Evolutionary conservation across 2,888 invertebrate genomes (phyloP).

Genomic region (Acleris cristana): DNA sequence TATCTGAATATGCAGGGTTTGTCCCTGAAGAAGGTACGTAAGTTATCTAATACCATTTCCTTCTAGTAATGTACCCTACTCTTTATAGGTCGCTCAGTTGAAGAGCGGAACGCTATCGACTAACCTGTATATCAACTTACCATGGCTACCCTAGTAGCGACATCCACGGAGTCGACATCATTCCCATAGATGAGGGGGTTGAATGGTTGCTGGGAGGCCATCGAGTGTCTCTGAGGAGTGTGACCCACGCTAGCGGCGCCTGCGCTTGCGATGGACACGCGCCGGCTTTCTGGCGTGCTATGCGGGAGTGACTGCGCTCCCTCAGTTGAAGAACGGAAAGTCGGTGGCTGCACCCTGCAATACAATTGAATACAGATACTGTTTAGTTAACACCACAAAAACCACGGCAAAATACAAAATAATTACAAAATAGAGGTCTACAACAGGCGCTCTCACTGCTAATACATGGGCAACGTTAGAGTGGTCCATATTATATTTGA

Average conservation of each 20-base stretch:
- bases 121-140: slow-evolving; percentile 71
- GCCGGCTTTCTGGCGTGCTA: slow-evolving; percentile 73
- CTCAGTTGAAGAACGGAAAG: slow-evolving; percentile 56
- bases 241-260: slow-evolving; percentile 60
- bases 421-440: too few species aligned
- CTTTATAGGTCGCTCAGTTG: too few species aligned
- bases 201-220: slow-evolving; percentile 83
- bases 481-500: too few species aligned
- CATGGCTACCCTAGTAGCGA: slow-evolving; percentile 99
- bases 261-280: slow-evolving; percentile 65
- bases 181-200: slow-evolving; percentile 97
- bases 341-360: slow-evolving; percentile 65
- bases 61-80: too few species aligned
- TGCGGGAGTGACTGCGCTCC: slow-evolving; percentile 64
- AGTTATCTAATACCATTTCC: too few species aligned
- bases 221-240: slow-evolving; percentile 73
- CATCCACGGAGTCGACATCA: slow-evolving; percentile 98
- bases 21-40: too few species aligned
- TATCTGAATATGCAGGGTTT: too few species aligned
- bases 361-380: not conserved
- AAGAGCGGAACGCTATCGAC: too few species aligned
- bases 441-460: too few species aligned
- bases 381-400: too few species aligned
- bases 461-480: too few species aligned
- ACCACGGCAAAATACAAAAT: too few species aligned